These are phyloP conservation scores for Holacanthella duospinosa DNA, from an alignment of 2,888 invertebrate genomes.

Conservation along the genomic window DNA sequence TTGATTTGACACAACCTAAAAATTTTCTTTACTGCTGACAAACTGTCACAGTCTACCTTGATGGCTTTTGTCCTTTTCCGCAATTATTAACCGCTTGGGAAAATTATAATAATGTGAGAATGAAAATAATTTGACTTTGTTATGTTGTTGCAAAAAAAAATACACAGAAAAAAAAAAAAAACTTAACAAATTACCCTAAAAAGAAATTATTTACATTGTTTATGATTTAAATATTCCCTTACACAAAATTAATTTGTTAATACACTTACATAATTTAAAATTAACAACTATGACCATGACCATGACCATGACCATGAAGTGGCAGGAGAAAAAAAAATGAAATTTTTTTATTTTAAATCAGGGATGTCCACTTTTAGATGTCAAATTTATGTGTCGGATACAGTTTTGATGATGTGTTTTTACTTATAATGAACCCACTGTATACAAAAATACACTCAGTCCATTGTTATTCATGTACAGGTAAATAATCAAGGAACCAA, in stretches of 20 bases:
- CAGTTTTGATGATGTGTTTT: not conserved
- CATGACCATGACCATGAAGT: not conserved
- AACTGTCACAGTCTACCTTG: slow-evolving; percentile 17
- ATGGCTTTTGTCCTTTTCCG: slow-evolving; percentile 2
- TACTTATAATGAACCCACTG: not conserved
- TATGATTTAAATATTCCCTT: too few relatives aligned
- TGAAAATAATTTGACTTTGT: too few relatives aligned
- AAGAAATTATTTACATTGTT: not conserved
- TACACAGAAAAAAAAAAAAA: not conserved
- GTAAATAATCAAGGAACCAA: too few relatives aligned
- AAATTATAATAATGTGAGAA: slow-evolving; percentile 11
- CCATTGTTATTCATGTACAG: too few relatives aligned
- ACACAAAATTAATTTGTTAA: too few relatives aligned
- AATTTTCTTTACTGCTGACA: slow-evolving; percentile 13
- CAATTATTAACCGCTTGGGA: slow-evolving; percentile 15
- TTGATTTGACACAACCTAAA: too few relatives aligned
- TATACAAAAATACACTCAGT: too few relatives aligned
- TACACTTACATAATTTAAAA: too few relatives aligned
- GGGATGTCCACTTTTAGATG: not conserved
- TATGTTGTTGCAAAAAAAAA: not conserved
- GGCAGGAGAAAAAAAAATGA: not conserved
- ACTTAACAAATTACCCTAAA: slow-evolving; percentile 3
- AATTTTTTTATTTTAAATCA: not conserved
- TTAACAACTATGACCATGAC: too few relatives aligned
- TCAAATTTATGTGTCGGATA: not conserved